Percentiles rank a stretch among this genome's conserved stretches.
Conservation (phyloP, 2,888 invertebrate species). For the Labia minor region DNA sequence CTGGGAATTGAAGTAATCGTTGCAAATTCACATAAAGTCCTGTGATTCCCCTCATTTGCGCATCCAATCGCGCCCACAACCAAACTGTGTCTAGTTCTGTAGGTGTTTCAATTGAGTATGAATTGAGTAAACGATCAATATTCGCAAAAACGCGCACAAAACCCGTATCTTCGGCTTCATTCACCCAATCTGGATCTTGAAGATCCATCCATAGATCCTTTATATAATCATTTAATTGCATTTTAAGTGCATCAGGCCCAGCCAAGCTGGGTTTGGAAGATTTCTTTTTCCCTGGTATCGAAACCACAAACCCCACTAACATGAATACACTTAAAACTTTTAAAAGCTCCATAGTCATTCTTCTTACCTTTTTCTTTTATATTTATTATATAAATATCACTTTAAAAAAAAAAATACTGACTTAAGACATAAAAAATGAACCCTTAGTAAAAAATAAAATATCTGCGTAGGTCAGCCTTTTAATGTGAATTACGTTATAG, state of each 20-base stretch:
- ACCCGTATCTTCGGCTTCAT: conserved; percentile 30
- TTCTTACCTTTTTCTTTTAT: no score
- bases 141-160: conserved; percentile 47
- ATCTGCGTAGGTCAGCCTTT: background rate
- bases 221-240: conserved; percentile 48
- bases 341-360: background rate
- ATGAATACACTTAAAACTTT: background rate
- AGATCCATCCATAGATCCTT: conserved; percentile 42
- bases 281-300: conserved; percentile 25
- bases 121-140: conserved; percentile 44
- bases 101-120: conserved; percentile 18
- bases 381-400: no score
- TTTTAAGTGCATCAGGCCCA: conserved; percentile 49
- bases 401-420: background rate
- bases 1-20: conserved; percentile 43
- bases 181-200: conserved; percentile 33
- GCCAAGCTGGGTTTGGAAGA: conserved; percentile 29
- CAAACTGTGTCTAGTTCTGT: conserved; percentile 34
- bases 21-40: conserved; percentile 57
- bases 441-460: background rate
- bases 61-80: conserved; percentile 52
- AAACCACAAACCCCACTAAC: background rate
- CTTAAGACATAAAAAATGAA: background rate
- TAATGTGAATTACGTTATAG: background rate
- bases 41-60: conserved; percentile 50